Evolutionary conservation across 1,140 invertebrate species (phyloP), one percentile per base, ranked within the genome.

Genomic region (Acyrthosiphon pisum): DNA sequence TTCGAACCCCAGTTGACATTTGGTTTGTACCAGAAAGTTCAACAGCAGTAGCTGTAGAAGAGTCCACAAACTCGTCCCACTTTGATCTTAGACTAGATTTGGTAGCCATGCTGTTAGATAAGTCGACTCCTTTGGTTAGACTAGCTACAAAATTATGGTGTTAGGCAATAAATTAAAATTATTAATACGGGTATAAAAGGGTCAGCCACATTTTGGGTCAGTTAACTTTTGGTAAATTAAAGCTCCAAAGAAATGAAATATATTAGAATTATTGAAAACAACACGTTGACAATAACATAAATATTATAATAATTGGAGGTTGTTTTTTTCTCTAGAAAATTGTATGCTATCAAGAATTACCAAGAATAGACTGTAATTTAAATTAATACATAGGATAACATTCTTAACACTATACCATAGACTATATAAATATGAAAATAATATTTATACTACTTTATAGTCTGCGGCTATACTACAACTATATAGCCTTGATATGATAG

Each of bases 11-110:
- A 94, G 96, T 96, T 0, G 96, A 96, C 22, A 97, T 97, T 96
- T 93, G 91, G 76, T 37, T 84, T 53, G 91, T 26, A 26, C 46
- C 14, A 50, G 91, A 83, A 93, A 93, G 91, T 53, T 93, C 91
- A 92, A 95, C 94, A 56, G 94, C 90, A 87, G 96, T 96, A 56
- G 81, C 48, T 86, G 91, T 84, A 30, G 91, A 84, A 68, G 96
- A 96, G 94, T 97, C 96, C 84, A 97, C 96, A 93, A 97, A 95
- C 93, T 96, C 96, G 94, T 96, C 96, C 96, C 96, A 97, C 93
- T 96, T 96, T 6, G 96, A 96, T 48, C 96, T 95, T 87, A 97
- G 94, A 76, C 96, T 96, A 88, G 91, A 93, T 93, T 93, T 93
- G 81, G 91, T 93, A 84, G 91, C 81, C 91, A 93, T 93, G 91